A percentile compares a stretch with the other conserved stretches of the same genome.
phyloP scores from a whole-genome alignment of 2,888 invertebrate species.

The Prosopocoilus inquinatus region DNA sequence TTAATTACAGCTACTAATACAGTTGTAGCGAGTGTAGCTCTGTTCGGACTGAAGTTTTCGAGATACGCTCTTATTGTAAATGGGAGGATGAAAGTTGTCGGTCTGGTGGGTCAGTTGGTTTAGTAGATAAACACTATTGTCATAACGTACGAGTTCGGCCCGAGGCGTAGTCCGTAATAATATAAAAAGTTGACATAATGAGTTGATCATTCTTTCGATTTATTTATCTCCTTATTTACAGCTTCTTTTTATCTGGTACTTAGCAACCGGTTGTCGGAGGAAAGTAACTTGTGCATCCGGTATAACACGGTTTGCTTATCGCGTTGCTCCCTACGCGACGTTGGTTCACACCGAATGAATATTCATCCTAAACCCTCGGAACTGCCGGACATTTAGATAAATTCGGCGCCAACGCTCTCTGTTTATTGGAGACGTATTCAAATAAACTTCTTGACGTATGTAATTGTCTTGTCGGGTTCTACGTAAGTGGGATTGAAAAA shows the following conservation, averaged over 20 bases:
- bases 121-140: no score
- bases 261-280: slow-evolving; percentile 26
- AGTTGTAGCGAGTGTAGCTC: no score
- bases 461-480: slow-evolving; percentile 22
- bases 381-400: slow-evolving; percentile 35
- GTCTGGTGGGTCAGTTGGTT: no score
- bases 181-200: slow-evolving; percentile 34
- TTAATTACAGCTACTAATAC: slow-evolving; percentile 4
- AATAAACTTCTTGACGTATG: slow-evolving; percentile 31
- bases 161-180: slow-evolving; percentile 9
- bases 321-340: slow-evolving; percentile 16
- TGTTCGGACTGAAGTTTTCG: no score
- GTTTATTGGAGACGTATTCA: slow-evolving; percentile 30
- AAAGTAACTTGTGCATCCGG: slow-evolving; percentile 27
- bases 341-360: slow-evolving; percentile 21
- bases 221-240: slow-evolving; percentile 30
- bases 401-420: slow-evolving; percentile 36
- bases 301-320: slow-evolving; percentile 21
- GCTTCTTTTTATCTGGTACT: slow-evolving; percentile 21
- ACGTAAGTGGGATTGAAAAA: slow-evolving; percentile 20
- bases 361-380: slow-evolving; percentile 23
- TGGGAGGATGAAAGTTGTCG: no score
- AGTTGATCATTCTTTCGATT: slow-evolving; percentile 28
- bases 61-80: no score
- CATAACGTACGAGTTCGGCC: no score